Evolutionary conservation across 1,140 invertebrate species (phyloP), one percentile per base, ranked within the genome.

Genomic region (Catajapyx aquilonaris): DNA sequence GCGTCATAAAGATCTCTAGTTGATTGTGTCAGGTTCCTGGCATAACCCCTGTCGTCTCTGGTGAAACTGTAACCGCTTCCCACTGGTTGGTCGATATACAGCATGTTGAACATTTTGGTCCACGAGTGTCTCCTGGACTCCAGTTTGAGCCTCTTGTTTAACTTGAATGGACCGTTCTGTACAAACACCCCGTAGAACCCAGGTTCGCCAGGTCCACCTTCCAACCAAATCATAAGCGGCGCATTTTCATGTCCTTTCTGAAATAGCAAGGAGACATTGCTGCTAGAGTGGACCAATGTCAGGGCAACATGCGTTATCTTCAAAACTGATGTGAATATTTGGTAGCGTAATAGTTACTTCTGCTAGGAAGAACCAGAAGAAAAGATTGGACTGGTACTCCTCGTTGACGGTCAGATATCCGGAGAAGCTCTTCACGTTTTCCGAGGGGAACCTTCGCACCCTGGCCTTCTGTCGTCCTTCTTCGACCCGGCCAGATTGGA

Each of bases 71-170:
- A 42, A n/a, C 41, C 41, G 16, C 52, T 48, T 10, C 51, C 55
- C 21, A 61, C 62, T 5, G 63, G 63, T 40, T 64, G 63, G 42
- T 66, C 63, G 39, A 66, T 57, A 47, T 60, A 66, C 13, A 65
- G 31, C 46, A 64, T 48, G 38, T 56, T 53, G 40, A 56, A 61
- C 13, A 52, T 53, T 20, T 45, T 46, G 34, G 53, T 55, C 62
- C 62, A 65, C 1, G 57, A 52, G 19, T 44, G 44, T n/a, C 44
- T 31, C 35, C 52, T 43, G 44, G 37, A 48, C 39, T 44, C 7
- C 5, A 55, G 46, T 17, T 53, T 52, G 19, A 47, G 33, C 23
- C 58, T 36, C 28, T 49, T 37, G 32, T 54, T 45, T 13, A 64
- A 46, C 22, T 28, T 13, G 25, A 58, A 53, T 4, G 63, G 63